phyloP scores from a whole-genome alignment of 2,888 invertebrate genomes.

The Caenorhabditis sp. region DNA sequence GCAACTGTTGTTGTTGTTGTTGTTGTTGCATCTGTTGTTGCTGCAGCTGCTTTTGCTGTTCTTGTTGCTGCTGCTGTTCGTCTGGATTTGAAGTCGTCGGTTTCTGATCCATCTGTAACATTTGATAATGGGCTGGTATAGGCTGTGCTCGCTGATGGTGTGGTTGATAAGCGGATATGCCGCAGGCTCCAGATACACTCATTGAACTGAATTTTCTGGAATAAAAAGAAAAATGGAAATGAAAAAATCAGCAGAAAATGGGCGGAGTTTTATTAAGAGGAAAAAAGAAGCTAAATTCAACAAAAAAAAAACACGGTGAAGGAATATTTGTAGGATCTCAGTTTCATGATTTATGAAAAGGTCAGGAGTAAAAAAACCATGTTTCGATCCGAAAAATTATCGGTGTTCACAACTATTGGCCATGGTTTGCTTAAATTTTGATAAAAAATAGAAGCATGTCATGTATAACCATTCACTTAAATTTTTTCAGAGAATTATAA shows the following conservation, averaged over 20 bases:
- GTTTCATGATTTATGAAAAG: too few species aligned
- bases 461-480: too few species aligned
- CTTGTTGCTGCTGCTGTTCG: slow-evolving; percentile 19
- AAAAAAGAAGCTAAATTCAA: not conserved
- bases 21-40: not conserved
- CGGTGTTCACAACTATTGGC: too few species aligned
- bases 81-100: slow-evolving; percentile 35
- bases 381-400: too few species aligned
- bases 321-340: too few species aligned
- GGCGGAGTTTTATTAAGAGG: slow-evolving; percentile 11
- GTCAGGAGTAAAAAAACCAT: too few species aligned
- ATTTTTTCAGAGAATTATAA: too few species aligned
- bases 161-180: not conserved
- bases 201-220: not conserved
- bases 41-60: slow-evolving; percentile 12
- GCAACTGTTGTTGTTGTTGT: not conserved
- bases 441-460: too few species aligned
- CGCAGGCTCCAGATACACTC: not conserved
- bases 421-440: too few species aligned
- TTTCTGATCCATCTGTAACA: slow-evolving; percentile 9
- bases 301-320: too few species aligned
- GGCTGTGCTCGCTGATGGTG: not conserved
- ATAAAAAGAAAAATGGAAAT: not conserved
- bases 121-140: not conserved
- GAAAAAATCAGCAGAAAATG: slow-evolving; percentile 17